Evolutionary conservation across 2,113 vertebrate genomes (phyloP), one percentile per base, ranked within the genome.

Genomic region (Proteles cristata): DNA sequence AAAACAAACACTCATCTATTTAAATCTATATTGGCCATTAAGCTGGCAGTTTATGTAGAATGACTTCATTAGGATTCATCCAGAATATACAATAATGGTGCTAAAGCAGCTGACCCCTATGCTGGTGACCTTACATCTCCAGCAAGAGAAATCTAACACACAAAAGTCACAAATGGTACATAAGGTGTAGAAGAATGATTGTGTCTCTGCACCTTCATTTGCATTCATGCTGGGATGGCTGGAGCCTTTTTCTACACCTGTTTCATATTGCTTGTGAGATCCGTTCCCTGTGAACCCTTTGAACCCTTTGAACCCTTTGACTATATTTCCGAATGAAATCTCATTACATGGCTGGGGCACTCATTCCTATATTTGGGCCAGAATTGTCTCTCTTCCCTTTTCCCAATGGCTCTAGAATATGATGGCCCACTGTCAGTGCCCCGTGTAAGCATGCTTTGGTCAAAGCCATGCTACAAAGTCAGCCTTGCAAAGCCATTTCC

Each of bases 1-100:
- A 63, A 94, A 28, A 79, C 10, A 85, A 74, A 83, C 15, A 17
- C 12, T 26, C 50, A 39, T 89, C 3, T 11, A 69, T 90, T 96
- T 94, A 39, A 55, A 68, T 95, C 43, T 68, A 14, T 58, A 53
- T 69, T 83, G 82, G 25, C 55, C 71, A 11, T 82, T 95, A 71
- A 93, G 77, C 39, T 76, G n/a, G 50, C 68, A 39, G 39, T 85
- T 90, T 23, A 3, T 1, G 11, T 33, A 31, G 23, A 74, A 90
- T 16, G 12, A 19, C n/a, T 77, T 94, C 45, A 80, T 74, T 61
- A 94, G 7, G 19, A 74, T 73, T 95, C 88, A 88, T 28, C 53
- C 11, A 35, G 31, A 74, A 66, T 65, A 33, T 45, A 25, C 8
- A 69, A 12, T 81, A 26, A 74, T 31, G 65, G 31, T 5, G 45